These are phyloP conservation scores for Sminthurinus signatus DNA, from an alignment of 1,140 invertebrate genomes.

Conservation along the genomic window DNA sequence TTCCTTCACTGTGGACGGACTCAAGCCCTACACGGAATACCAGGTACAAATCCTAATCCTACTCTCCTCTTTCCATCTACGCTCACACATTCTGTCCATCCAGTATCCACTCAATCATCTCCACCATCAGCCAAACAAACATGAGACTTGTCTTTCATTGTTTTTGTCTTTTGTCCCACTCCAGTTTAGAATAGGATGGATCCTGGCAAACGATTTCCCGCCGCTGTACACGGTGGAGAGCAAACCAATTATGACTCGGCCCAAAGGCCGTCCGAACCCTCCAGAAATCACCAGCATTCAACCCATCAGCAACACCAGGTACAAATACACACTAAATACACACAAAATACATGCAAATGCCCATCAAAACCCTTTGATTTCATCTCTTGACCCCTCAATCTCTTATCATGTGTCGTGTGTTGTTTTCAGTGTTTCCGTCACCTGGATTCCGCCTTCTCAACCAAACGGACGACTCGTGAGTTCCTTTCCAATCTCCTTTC, in stretches of 20 bases:
- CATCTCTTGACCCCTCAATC: too few species aligned
- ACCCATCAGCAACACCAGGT: slow-evolving; percentile 70
- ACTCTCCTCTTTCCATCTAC: background rate
- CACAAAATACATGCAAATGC: too few species aligned
- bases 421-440: slow-evolving; percentile 75
- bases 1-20: slow-evolving; percentile 61
- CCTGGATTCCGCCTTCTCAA: slow-evolving; percentile 78
- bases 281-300: slow-evolving; percentile 66
- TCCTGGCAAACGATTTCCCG: slow-evolving; percentile 59
- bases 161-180: too few species aligned
- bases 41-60: slow-evolving; percentile 54
- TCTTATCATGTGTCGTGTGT: too few species aligned
- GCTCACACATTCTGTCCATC: background rate
- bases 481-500: too few species aligned
- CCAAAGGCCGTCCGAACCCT: slow-evolving; percentile 61
- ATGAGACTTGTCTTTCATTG: too few species aligned
- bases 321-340: too few species aligned
- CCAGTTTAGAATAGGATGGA: slow-evolving; percentile 73
- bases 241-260: slow-evolving; percentile 68
- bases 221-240: slow-evolving; percentile 71
- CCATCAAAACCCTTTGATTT: too few species aligned
- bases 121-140: too few species aligned
- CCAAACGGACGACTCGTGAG: slow-evolving; percentile 79
- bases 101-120: too few species aligned
- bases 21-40: slow-evolving; percentile 83